These are phyloP conservation scores for Liparis tanakae DNA, from an alignment of 2,797 vertebrate genomes.

Conservation along the genomic window DNA sequence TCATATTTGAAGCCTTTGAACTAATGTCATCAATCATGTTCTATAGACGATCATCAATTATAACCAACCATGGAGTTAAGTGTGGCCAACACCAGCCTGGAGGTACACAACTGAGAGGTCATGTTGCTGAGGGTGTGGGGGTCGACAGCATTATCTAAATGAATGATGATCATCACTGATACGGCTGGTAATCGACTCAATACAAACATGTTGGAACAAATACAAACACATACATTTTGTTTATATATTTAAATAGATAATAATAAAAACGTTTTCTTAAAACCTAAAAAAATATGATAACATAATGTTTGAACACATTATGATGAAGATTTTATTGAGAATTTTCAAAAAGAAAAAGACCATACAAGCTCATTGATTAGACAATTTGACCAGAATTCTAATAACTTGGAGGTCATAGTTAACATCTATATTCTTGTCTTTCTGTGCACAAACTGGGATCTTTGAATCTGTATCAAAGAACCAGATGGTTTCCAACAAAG, in stretches of 20 bases:
- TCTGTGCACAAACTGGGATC: background rate
- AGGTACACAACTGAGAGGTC: background rate
- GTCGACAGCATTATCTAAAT: accelerated
- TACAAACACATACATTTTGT: background rate
- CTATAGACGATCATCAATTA: constrained; percentile 1
- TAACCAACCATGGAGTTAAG: constrained; percentile 1
- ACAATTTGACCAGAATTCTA: background rate
- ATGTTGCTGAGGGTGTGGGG: background rate
- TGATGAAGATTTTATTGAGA: too few relatives aligned
- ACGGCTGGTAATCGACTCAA: background rate
- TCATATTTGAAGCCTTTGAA: constrained; percentile 23
- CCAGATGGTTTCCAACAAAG: background rate
- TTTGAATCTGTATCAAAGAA: background rate
- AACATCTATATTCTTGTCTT: background rate
- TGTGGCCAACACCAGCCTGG: background rate
- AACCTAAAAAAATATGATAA: background rate
- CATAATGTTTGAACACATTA: background rate
- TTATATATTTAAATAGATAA: too few relatives aligned
- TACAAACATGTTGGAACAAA: background rate
- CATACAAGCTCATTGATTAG: background rate
- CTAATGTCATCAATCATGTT: constrained; percentile 12
- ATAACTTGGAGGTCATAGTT: background rate
- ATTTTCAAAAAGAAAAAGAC: too few relatives aligned
- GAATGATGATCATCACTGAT: background rate
- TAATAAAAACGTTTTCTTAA: too few relatives aligned